Conservation (phyloP, 2,797 vertebrate species). For the Hemibagrus guttatus region DNA sequence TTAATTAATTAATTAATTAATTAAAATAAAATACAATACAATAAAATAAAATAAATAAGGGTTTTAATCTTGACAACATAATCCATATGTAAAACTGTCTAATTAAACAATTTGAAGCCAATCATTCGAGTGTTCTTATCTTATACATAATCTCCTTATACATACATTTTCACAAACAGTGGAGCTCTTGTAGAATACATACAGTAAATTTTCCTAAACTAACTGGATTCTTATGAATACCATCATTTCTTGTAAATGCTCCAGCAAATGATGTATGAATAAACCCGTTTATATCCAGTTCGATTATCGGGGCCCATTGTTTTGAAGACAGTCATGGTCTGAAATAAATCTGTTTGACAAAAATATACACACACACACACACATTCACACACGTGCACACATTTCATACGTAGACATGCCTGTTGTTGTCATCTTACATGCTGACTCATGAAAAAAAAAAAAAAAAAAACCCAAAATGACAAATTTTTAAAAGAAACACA, state of each 20-base stretch:
- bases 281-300: not conserved
- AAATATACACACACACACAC: not conserved
- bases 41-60: not conserved
- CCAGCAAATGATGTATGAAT: not conserved
- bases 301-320: not conserved
- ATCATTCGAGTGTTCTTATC: not conserved
- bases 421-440: not conserved
- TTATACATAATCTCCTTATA: not conserved
- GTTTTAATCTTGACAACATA: not conserved
- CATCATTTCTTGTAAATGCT: not conserved
- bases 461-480: not conserved
- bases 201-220: not conserved
- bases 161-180: not conserved
- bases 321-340: not conserved
- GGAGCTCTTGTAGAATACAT: not conserved
- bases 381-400: not conserved
- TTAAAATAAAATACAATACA: too few relatives aligned
- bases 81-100: not conserved
- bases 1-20: too few relatives aligned
- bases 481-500: conserved; percentile 11
- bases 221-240: not conserved
- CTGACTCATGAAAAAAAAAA: not conserved
- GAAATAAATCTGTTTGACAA: not conserved
- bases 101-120: not conserved
- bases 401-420: not conserved